Evolutionary conservation across 1,140 invertebrate genomes (phyloP), one percentile per base, ranked within the genome.

Genomic region (Pseudomyrmex cubaensis): DNA sequence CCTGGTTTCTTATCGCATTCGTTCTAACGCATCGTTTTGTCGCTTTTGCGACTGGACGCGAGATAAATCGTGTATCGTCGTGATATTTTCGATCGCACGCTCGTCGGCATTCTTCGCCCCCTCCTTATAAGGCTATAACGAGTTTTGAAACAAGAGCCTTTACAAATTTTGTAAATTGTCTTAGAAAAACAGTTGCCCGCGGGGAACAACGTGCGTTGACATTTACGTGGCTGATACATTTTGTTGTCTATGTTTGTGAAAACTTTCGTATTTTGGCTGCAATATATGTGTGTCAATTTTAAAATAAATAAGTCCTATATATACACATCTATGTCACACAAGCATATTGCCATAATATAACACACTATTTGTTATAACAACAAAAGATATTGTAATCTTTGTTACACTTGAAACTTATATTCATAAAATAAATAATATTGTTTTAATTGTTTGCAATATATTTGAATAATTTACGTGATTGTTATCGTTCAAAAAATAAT

Each of bases 41-140:
- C 3, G 5, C 1, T 54, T 78, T 76, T 48, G 56, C 69, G 69
- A 59, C 70, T 82, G 2, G 0, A 64, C n/a, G 10, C 9, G 8
- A 25, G 35, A 25, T 10, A 44, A 22, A 22, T 59, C n/a, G 13
- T 44, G 13, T 44, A 15, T 13, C n/a, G 61, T 75, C 78, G 35
- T 35, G 17, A 67, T 73, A 87, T 73, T 76, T 35, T 63, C 48
- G 13, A 78, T 84, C 67, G 48, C 44, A 63, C 52, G 59, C 12
- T 56, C 57, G 62, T 73, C 48, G 48, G 59, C 67, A 57, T 59
- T 75, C 62, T 48, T 12, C 61, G 17, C 80, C 82, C 69, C 52
- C 91, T 88, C 93, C 93, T 89, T 93, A 93, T 93, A 93, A 91
- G 92, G 93, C 61, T 89, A 93, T 92, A 91, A 88, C 70, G 22